Conservation (phyloP, 2,797 vertebrate genomes). For the Babyrousa celebensis region DNA sequence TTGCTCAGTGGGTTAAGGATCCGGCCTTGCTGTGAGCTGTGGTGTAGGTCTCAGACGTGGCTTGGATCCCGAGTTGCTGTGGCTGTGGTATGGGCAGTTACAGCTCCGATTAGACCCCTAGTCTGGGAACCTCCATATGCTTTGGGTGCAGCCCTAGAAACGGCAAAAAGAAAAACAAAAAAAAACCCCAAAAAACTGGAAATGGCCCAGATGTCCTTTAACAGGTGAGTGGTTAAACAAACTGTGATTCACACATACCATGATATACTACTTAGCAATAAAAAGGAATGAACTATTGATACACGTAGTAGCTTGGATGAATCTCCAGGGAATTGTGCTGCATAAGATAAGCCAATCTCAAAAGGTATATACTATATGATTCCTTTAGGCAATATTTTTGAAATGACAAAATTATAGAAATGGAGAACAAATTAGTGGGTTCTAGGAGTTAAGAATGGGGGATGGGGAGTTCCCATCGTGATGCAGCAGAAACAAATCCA, state of each 20-base stretch:
- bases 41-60: too few species aligned
- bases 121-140: too few species aligned
- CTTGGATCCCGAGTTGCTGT: too few species aligned
- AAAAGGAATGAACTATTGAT: neutral
- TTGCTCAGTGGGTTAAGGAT: too few species aligned
- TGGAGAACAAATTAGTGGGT: neutral
- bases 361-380: neutral
- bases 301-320: neutral
- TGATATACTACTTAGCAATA: neutral
- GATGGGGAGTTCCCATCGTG: too few species aligned
- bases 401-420: conserved; percentile 49
- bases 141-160: too few species aligned
- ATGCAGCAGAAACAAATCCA: too few species aligned
- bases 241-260: neutral
- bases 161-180: too few species aligned
- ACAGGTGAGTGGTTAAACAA: conserved; percentile 24
- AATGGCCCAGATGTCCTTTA: neutral
- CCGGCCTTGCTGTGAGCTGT: too few species aligned
- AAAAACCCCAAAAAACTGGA: neutral
- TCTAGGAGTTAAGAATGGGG: neutral
- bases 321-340: neutral
- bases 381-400: conserved; percentile 9
- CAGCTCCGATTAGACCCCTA: too few species aligned
- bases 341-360: neutral
- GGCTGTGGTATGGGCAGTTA: too few species aligned